These are phyloP conservation scores for Drosophila ochracea DNA, from an alignment of 2,888 invertebrate genomes.

Conservation along the genomic window DNA sequence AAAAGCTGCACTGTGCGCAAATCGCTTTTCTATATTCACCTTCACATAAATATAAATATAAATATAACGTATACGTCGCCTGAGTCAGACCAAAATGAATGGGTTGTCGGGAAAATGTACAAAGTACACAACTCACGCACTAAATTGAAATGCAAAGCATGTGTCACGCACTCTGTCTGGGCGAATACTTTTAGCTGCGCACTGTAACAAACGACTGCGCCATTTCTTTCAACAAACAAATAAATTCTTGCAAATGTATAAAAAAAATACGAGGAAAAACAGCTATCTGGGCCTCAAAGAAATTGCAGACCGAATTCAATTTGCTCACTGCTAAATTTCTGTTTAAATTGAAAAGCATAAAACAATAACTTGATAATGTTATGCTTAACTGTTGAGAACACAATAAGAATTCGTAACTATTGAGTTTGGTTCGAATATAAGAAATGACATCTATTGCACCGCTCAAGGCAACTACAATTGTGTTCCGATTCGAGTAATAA, in stretches of 20 bases:
- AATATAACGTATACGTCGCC: conserved; percentile 37
- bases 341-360: background rate
- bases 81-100: conserved; percentile 15
- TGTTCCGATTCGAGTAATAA: background rate
- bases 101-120: conserved; percentile 28
- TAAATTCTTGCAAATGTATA: conserved; percentile 63
- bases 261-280: conserved; percentile 2
- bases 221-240: conserved; percentile 41
- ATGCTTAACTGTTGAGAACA: background rate
- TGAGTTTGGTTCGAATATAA: background rate
- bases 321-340: background rate
- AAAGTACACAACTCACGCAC: conserved; percentile 51
- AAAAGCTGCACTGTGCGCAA: too few relatives aligned
- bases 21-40: background rate
- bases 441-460: background rate
- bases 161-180: conserved; percentile 43
- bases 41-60: conserved; percentile 12
- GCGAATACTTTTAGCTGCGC: conserved; percentile 44
- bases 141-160: conserved; percentile 74
- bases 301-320: background rate
- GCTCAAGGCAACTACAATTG: background rate
- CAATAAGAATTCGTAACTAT: background rate
- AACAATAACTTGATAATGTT: background rate
- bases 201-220: conserved; percentile 21
- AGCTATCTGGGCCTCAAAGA: background rate